These are phyloP conservation scores for Echeneis naucrates DNA, from an alignment of 2,797 vertebrate species.

Conservation along the genomic window DNA sequence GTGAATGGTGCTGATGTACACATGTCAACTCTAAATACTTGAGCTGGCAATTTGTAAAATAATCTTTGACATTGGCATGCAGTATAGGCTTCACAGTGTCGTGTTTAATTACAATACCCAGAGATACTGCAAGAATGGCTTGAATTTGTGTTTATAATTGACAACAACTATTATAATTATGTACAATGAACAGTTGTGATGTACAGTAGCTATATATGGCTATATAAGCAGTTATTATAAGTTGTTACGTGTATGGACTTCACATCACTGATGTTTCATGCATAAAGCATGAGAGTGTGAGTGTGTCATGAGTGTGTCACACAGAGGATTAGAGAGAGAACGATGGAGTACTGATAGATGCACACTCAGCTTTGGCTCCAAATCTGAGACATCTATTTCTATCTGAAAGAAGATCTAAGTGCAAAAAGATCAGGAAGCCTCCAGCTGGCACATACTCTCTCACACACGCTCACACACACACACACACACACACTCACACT, in stretches of 20 bases:
- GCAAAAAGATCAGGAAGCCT: slow-evolving; percentile 39
- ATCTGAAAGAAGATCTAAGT: slow-evolving; percentile 40
- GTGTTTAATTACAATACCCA: background rate
- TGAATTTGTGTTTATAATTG: background rate
- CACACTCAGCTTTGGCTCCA: slow-evolving; percentile 53
- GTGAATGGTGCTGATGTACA: background rate
- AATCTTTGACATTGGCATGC: background rate
- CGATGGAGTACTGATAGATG: slow-evolving; percentile 53
- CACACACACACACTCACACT: slow-evolving; percentile 12
- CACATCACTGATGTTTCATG: slow-evolving; percentile 23
- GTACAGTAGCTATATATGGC: background rate
- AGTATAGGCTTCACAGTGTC: background rate
- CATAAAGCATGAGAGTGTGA: slow-evolving; percentile 37
- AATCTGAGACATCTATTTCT: slow-evolving; percentile 57
- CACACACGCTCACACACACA: slow-evolving; percentile 15
- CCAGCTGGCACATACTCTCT: slow-evolving; percentile 37
- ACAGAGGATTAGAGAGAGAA: slow-evolving; percentile 22
- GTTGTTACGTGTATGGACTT: slow-evolving; percentile 6
- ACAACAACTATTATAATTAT: too few relatives aligned
- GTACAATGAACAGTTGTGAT: background rate
- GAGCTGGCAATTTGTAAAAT: background rate
- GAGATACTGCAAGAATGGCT: background rate
- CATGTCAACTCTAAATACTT: background rate
- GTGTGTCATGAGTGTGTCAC: slow-evolving; percentile 47
- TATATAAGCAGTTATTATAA: background rate